A percentile compares a stretch with the other conserved stretches of the same genome.
phyloP scores from a whole-genome alignment of 2,888 invertebrate species.

The Palloptera scutellata region DNA sequence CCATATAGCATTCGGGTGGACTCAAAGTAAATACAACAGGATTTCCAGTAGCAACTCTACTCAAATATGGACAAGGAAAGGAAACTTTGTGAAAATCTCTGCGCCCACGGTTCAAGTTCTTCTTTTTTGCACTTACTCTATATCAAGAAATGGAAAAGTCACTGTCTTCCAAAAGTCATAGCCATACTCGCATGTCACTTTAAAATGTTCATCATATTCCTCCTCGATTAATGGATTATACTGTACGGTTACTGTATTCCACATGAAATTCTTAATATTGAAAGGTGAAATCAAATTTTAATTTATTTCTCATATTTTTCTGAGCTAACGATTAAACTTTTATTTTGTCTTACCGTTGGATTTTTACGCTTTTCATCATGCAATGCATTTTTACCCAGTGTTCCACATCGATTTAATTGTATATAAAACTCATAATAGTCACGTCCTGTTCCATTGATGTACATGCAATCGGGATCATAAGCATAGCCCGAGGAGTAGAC shows the following conservation, averaged over 20 bases:
- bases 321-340: background rate
- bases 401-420: constrained; percentile 90
- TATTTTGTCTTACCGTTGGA: constrained; percentile 78
- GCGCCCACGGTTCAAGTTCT: constrained; percentile 9
- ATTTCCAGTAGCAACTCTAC: constrained; percentile 92
- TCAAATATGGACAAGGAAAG: constrained; percentile 29
- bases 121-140: constrained; percentile 77
- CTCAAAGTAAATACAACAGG: constrained; percentile 92
- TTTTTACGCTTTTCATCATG: constrained; percentile 85
- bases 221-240: constrained; percentile 93
- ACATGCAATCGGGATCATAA: constrained; percentile 93
- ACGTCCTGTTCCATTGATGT: constrained; percentile 90
- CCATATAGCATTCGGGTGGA: constrained; percentile 96
- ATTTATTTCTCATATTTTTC: background rate
- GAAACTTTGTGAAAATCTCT: constrained; percentile 37
- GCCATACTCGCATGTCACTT: constrained; percentile 95
- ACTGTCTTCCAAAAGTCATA: constrained; percentile 98
- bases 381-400: constrained; percentile 86
- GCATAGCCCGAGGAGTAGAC: constrained; percentile 93
- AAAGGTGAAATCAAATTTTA: constrained; percentile 24
- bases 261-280: constrained; percentile 82
- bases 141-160: constrained; percentile 92
- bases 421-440: constrained; percentile 95
- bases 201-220: constrained; percentile 93
- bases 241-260: constrained; percentile 95